Evolutionary conservation across 2,797 vertebrate genomes (phyloP).

Genomic region (Pipistrellus pygmaeus): DNA sequence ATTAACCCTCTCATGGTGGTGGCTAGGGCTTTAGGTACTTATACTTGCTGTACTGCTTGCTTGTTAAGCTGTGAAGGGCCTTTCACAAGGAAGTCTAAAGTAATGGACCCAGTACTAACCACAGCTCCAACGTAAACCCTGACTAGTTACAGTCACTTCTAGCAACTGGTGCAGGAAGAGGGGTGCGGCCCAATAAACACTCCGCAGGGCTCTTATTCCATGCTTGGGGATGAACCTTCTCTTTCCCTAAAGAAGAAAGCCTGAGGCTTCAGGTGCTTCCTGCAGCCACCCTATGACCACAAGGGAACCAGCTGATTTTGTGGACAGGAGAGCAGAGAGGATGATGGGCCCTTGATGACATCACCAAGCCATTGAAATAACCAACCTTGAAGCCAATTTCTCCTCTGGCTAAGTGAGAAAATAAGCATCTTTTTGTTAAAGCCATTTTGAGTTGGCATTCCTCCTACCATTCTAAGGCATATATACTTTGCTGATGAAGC

Average conservation of each 20-base stretch:
- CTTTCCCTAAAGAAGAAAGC: not conserved
- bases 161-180: not conserved
- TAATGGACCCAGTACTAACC: not conserved
- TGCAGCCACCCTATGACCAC: not conserved
- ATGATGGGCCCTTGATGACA: not conserved
- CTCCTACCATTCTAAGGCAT: not conserved
- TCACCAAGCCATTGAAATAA: not conserved
- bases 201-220: not conserved
- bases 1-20: not conserved
- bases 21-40: not conserved
- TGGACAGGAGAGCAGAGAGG: not conserved
- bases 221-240: not conserved
- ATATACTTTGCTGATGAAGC: not conserved
- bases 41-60: not conserved
- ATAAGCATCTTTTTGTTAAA: not conserved
- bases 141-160: not conserved
- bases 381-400: not conserved
- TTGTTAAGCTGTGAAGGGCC: not conserved
- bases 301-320: not conserved
- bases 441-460: not conserved
- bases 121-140: not conserved
- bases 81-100: not conserved
- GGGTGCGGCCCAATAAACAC: not conserved
- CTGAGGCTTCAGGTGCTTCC: not conserved
- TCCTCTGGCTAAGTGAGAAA: slow-evolving; percentile 29